Conservation (phyloP, 2,888 invertebrate genomes). For the Drosophila pseudotalamancana region DNA sequence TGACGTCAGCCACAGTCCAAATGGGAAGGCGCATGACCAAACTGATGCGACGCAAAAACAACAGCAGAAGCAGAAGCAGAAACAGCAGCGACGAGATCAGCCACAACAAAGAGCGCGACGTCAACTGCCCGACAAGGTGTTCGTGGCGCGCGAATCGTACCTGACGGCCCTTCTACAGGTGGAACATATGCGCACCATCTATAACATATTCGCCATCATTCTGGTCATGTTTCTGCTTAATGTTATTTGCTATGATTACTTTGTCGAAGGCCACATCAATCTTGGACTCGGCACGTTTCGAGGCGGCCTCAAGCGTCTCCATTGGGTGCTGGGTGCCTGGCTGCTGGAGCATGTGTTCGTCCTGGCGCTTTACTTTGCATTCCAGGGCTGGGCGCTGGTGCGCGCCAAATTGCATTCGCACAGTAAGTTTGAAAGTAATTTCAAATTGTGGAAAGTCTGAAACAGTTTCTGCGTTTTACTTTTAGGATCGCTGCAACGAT, state of each 20-base stretch:
- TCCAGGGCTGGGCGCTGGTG: constrained; percentile 85
- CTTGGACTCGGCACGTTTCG: constrained; percentile 86
- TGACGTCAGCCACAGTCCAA: constrained; percentile 60
- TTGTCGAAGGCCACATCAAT: constrained; percentile 86
- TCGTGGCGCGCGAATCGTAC: constrained; percentile 90
- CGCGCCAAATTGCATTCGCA: constrained; percentile 62
- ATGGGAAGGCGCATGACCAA: constrained; percentile 42
- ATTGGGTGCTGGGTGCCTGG: constrained; percentile 86
- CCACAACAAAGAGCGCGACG: constrained; percentile 34
- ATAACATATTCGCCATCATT: constrained; percentile 93
- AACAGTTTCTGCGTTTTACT: constrained; percentile 4
- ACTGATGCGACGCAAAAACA: constrained; percentile 25
- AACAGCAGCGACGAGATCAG: constrained; percentile 17
- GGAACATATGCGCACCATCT: constrained; percentile 92
- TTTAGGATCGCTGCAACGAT: constrained; percentile 65
- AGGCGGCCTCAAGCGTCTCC: constrained; percentile 87
- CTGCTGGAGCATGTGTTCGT: constrained; percentile 84
- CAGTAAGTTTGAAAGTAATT: constrained; percentile 52
- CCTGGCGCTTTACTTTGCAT: constrained; percentile 84
- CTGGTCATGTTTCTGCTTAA: constrained; percentile 90
- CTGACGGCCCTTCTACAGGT: constrained; percentile 91
- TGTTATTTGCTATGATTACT: constrained; percentile 88
- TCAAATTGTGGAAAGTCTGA: neutral
- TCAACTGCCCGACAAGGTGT: constrained; percentile 87
- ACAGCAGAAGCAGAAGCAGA: constrained; percentile 24